Evolutionary conservation across 2,888 invertebrate genomes (phyloP).

Genomic region (Mythimna ferrago): DNA sequence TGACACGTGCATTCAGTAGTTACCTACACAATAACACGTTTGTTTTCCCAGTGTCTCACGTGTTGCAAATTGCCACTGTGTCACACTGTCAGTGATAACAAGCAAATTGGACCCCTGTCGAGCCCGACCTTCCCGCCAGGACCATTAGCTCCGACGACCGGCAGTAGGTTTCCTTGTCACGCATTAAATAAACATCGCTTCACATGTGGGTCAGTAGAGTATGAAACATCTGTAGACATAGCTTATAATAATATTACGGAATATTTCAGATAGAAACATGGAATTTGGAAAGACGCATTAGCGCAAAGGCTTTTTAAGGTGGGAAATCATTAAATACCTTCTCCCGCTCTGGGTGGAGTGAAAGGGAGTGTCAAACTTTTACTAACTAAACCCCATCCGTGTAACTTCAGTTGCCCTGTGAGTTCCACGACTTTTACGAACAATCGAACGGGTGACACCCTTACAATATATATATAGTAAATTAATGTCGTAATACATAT

Average conservation of each 20-base stretch:
- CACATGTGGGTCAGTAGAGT: slow-evolving; percentile 11
- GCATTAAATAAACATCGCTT: slow-evolving; percentile 32
- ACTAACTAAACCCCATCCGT: too few species aligned
- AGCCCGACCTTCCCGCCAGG: slow-evolving; percentile 36
- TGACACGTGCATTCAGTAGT: not conserved
- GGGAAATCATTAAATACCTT: too few species aligned
- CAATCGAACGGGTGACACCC: too few species aligned
- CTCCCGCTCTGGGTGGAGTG: too few species aligned
- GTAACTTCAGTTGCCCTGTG: too few species aligned
- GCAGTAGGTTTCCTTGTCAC: slow-evolving; percentile 33
- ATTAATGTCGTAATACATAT: too few species aligned
- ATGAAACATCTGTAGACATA: not conserved
- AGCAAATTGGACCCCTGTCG: slow-evolving; percentile 35
- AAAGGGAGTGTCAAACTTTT: too few species aligned
- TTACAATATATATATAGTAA: too few species aligned
- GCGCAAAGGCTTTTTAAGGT: too few species aligned
- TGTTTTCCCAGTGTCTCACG: not conserved
- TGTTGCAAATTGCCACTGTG: slow-evolving; percentile 18
- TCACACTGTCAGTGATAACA: slow-evolving; percentile 21
- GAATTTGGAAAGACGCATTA: not conserved
- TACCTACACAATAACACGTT: not conserved
- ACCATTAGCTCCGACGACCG: slow-evolving; percentile 39
- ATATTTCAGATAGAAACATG: not conserved
- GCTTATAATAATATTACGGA: not conserved
- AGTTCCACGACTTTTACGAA: too few species aligned